A percentile compares a stretch with the other conserved stretches of the same genome.
Evolutionary conservation across 2,888 invertebrate species (phyloP).

Genomic region (Xylophagus ater): DNA sequence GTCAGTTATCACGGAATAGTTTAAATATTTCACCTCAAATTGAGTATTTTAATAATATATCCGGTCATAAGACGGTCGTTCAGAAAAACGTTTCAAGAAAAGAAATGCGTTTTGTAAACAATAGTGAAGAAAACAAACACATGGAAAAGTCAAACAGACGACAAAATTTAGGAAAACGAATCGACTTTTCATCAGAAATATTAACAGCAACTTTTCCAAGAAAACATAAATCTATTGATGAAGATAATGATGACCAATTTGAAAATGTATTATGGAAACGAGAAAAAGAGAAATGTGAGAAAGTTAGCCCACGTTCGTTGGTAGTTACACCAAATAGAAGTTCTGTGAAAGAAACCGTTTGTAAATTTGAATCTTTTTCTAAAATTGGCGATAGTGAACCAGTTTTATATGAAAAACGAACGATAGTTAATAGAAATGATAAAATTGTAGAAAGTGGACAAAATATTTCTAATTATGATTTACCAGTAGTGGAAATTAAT

Average conservation of each 20-base stretch:
- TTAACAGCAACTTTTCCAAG: constrained; percentile 16
- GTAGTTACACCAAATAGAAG: constrained; percentile 11
- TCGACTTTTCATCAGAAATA: too few species aligned
- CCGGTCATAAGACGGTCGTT: too few species aligned
- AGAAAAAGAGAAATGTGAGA: constrained; percentile 13
- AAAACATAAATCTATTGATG: constrained; percentile 6
- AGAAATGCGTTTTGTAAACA: too few species aligned
- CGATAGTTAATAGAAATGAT: neutral
- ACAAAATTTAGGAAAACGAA: too few species aligned
- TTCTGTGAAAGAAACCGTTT: constrained; percentile 16
- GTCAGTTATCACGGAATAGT: neutral
- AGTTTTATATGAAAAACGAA: too few species aligned
- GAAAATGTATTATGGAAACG: constrained; percentile 15
- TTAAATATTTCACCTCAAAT: constrained; percentile 13
- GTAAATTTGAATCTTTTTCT: constrained; percentile 15
- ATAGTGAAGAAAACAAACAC: too few species aligned
- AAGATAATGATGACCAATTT: constrained; percentile 11
- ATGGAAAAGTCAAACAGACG: too few species aligned
- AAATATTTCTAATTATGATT: constrained; percentile 1
- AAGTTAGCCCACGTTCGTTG: neutral
- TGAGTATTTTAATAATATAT: constrained; percentile 13
- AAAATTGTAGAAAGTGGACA: constrained; percentile 4
- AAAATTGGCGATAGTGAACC: too few species aligned
- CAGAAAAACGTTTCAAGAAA: too few species aligned
- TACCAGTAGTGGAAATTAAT: too few species aligned